These are phyloP conservation scores for Atherinomorus stipes DNA, from an alignment of 2,113 vertebrate species.

Conservation along the genomic window DNA sequence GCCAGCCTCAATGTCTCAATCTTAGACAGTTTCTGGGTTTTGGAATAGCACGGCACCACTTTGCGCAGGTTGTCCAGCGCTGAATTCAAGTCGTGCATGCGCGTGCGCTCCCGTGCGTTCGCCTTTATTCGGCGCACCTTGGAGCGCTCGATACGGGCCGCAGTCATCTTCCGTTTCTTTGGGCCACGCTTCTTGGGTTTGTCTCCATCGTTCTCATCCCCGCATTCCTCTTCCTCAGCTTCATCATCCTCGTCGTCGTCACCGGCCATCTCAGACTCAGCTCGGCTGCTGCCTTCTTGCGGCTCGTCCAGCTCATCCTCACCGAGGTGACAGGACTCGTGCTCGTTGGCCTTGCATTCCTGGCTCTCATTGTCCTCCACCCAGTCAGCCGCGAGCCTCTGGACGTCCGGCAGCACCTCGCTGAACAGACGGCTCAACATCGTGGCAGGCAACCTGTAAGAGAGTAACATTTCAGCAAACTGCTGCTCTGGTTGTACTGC, in stretches of 20 bases:
- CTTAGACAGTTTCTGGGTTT: constrained; percentile 98
- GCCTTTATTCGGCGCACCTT: constrained; percentile 95
- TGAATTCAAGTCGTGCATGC: constrained; percentile 98
- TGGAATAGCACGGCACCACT: constrained; percentile 98
- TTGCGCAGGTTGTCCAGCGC: constrained; percentile 98
- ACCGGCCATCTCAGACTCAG: constrained; percentile 80
- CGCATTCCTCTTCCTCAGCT: constrained; percentile 90
- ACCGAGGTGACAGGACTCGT: constrained; percentile 76
- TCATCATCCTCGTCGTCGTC: constrained; percentile 86
- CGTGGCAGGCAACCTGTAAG: constrained; percentile 78
- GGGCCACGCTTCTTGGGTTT: constrained; percentile 96
- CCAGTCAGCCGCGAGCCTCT: constrained; percentile 93
- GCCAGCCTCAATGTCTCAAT: constrained; percentile 96
- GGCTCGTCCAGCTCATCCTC: constrained; percentile 88
- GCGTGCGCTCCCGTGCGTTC: constrained; percentile 95
- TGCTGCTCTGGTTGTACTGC: background rate
- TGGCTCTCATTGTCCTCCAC: constrained; percentile 89
- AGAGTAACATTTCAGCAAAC: constrained; percentile 4
- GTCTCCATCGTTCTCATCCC: constrained; percentile 88
- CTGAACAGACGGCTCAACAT: constrained; percentile 99
- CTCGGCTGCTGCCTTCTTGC: constrained; percentile 79
- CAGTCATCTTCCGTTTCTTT: constrained; percentile 97
- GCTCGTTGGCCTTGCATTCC: constrained; percentile 79
- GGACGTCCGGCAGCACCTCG: constrained; percentile 96
- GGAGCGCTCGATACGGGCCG: constrained; percentile 92